These are phyloP conservation scores for Ageneiosus marmoratus DNA, from an alignment of 2,113 vertebrate species.

Conservation along the genomic window DNA sequence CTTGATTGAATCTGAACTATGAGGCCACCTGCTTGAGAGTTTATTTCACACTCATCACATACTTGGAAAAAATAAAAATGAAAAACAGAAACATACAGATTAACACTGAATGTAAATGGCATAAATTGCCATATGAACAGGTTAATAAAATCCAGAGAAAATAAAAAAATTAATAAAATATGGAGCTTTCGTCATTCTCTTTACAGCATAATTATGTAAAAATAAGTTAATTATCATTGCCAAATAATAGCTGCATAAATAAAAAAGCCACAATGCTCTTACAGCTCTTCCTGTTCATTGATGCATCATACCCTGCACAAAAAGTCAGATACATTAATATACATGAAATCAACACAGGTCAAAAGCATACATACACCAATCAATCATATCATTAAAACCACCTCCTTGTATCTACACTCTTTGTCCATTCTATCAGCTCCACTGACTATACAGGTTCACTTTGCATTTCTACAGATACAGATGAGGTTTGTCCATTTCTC, in stretches of 20 bases:
- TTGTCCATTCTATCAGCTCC: too few relatives aligned
- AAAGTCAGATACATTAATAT: background rate
- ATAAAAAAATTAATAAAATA: background rate
- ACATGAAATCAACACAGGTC: background rate
- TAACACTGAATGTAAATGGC: background rate
- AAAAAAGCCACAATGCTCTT: background rate
- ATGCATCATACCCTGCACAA: constrained; percentile 12
- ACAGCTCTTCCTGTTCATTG: constrained; percentile 7
- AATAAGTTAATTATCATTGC: background rate
- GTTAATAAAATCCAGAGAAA: background rate
- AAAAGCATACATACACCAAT: too few relatives aligned
- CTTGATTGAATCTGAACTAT: background rate
- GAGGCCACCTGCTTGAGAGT: background rate
- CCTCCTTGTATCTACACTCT: too few relatives aligned
- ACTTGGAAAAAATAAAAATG: background rate
- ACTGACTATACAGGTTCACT: too few relatives aligned
- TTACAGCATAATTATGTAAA: background rate
- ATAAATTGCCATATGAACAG: background rate
- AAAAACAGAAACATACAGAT: background rate
- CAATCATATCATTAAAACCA: too few relatives aligned
- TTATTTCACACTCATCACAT: background rate
- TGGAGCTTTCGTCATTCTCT: background rate
- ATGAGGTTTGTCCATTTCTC: too few relatives aligned
- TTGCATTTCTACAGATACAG: too few relatives aligned
- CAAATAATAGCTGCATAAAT: background rate